Percentiles rank a stretch among this genome's conserved stretches.
These are phyloP conservation scores for Drosophila yakuba DNA, from an alignment of 1,140 invertebrate genomes.

Conservation along the genomic window DNA sequence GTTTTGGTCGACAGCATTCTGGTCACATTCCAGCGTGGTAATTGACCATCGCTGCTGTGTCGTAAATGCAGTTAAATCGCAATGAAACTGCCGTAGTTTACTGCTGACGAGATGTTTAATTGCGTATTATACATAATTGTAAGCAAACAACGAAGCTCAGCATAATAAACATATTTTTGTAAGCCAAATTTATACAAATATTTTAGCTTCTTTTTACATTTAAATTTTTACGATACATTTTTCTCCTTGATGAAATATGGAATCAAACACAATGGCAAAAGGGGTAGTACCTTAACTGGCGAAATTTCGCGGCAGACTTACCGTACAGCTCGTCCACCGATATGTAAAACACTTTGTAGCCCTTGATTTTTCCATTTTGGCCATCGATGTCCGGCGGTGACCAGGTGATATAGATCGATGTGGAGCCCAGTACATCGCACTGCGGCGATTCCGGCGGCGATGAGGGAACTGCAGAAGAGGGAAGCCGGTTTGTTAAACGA, in stretches of 20 bases:
- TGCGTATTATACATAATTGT: neutral
- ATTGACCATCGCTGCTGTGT: slow-evolving; percentile 19
- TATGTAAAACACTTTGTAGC: slow-evolving; percentile 94
- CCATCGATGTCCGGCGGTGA: slow-evolving; percentile 92
- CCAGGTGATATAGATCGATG: slow-evolving; percentile 94
- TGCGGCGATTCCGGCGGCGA: slow-evolving; percentile 91
- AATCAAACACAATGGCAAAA: no score
- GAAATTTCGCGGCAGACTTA: slow-evolving; percentile 82
- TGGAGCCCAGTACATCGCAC: slow-evolving; percentile 91
- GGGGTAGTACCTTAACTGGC: neutral
- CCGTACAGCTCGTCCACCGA: slow-evolving; percentile 89
- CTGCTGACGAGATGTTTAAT: slow-evolving; percentile 26
- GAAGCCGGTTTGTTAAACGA: slow-evolving; percentile 62
- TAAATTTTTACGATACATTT: no score
- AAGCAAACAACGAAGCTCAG: no score
- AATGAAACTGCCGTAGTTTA: slow-evolving; percentile 11
- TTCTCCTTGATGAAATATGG: no score
- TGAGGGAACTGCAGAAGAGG: slow-evolving; percentile 88
- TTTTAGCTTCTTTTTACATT: no score
- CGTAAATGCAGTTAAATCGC: slow-evolving; percentile 30
- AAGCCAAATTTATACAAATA: no score
- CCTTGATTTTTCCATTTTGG: slow-evolving; percentile 94
- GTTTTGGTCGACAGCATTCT: neutral
- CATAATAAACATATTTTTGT: no score
- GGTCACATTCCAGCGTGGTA: slow-evolving; percentile 13